Base-by-base conservation (phyloP, 2,797 vertebrate species). In the Percopsis omiscomaycus region DNA sequence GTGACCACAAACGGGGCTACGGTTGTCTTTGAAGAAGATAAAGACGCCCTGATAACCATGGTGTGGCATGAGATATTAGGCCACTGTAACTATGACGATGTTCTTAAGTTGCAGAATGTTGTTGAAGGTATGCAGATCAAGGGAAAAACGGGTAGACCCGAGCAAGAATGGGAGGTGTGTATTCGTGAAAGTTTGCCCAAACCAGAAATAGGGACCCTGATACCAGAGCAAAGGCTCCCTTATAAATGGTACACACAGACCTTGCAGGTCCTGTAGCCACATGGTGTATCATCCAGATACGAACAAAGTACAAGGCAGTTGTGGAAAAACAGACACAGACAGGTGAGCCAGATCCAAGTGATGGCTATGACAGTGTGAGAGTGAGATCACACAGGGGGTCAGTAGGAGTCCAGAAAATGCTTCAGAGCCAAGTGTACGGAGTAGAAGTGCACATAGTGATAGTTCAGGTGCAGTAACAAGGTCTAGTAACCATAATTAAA, bases 51-150 rank as follows among this genome's bases (percentile, higher is more conserved):
- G 62, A 22, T 59, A 0, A 50, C 59, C 32, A 67, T 71, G 29
- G 58, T 47, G 3, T 71, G 68, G 59, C 59, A 69, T 46, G 57
- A 69, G 13, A 61, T 70, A 50, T 50, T 70, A 13, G 54, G 57
- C 5, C 56, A 71, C 11, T 71, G 68, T 22, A 74, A 74, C 11
- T 60, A 59, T 60, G 64, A 75, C 5, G 44, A 71, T 60, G 44
- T 64, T 0, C 49, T 51, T 0, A 71, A 48, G 6, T 53, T 62
- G 6, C 58, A 61, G 22, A 4, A 50, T 64, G 64, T 71, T 2
- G 68, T 66, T 9, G 47, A 5, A 22, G 68, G 53, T 13, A 65
- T 68, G 61, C 1, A 55, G 6, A 69, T 69, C 11, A 74, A 62
- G 16, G 54, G 59, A 5, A 62, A 28, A 11, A 4, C 29, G 47